These are phyloP conservation scores for Eilema griseolum DNA, from an alignment of 2,888 invertebrate genomes.

Conservation along the genomic window DNA sequence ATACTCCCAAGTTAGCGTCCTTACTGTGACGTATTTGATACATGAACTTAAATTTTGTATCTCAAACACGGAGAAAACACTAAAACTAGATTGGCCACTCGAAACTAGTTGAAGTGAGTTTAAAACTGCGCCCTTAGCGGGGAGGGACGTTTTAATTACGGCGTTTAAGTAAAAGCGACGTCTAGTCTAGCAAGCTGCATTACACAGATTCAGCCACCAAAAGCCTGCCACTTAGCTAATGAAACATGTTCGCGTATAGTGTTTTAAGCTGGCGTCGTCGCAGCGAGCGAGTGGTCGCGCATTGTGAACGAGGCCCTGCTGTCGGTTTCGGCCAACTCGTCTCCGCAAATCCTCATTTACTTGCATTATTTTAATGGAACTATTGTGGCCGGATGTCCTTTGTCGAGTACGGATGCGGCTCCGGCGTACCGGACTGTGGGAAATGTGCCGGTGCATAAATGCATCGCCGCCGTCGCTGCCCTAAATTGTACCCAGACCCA, in stretches of 20 bases:
- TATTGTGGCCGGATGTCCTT: constrained; percentile 85
- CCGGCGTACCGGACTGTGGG: constrained; percentile 75
- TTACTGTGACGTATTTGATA: constrained; percentile 49
- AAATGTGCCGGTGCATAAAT: constrained; percentile 82
- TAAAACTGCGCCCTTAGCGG: constrained; percentile 81
- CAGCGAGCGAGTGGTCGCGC: constrained; percentile 59
- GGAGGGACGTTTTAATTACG: constrained; percentile 84
- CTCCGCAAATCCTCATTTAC: constrained; percentile 86
- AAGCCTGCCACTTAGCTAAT: constrained; percentile 88
- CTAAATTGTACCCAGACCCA: constrained; percentile 72
- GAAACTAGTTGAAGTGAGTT: constrained; percentile 81
- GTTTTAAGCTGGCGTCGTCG: constrained; percentile 77
- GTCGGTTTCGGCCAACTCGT: constrained; percentile 80
- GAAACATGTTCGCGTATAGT: constrained; percentile 87
- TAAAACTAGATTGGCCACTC: constrained; percentile 84
- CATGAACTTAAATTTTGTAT: constrained; percentile 61
- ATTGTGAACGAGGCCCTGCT: constrained; percentile 74
- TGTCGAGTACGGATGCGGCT: constrained; percentile 78
- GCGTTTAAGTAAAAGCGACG: constrained; percentile 86
- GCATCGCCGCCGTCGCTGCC: constrained; percentile 73
- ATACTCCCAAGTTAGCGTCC: constrained; percentile 29
- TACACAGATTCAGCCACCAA: constrained; percentile 86
- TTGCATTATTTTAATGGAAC: constrained; percentile 87
- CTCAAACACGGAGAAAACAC: constrained; percentile 72
- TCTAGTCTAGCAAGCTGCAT: constrained; percentile 82